Evolutionary conservation across 2,888 invertebrate species (phyloP), one percentile per base, ranked within the genome.

Genomic region (Aporophyla nigra): DNA sequence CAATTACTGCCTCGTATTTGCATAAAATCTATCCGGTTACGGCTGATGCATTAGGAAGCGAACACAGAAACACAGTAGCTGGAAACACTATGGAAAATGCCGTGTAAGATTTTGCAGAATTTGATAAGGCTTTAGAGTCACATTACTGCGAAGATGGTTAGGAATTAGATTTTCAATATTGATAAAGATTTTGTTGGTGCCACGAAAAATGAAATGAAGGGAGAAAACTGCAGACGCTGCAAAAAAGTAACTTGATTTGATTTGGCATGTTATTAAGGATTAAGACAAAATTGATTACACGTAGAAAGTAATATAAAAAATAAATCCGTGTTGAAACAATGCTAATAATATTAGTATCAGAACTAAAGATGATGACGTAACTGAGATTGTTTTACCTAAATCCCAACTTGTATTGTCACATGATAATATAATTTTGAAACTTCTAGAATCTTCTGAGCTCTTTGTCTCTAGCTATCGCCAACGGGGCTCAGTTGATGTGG

Each of bases 1-100:
- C 92, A 93, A 93, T 93, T 93, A 93, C 91, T 85, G 87, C 68
- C 46, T 80, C 79, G 79, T 89, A 91, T 93, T 93, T 93, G 92
- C 93, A 93, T 93, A 91, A 93, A 91, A 89, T 91, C 89, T 89
- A 92, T 90, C 88, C 82, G 79, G 79, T 79, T 81, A 75, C 76
- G 76, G 84, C 86, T 86, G 88, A 90, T 90, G 89, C 89, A 87
- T 90, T 89, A 85, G 84, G 83, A 82, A 83, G 79, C 79, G 71
- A 66, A 84, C 82, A 77, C 61, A 58, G 88, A 89, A 75, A 76
- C 84, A 87, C 72, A 54, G 78, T 76, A 78, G 78, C 83, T 80
- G 82, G 90, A 88, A 78, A 76, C 58, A 40, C 5, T 10, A 7
- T 46, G 19, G 40, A 33, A 61, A 68, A 58, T 59, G 14, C 71